Evolutionary conservation across 2,888 invertebrate genomes (phyloP).

Genomic region (Epirrhoe alternata): DNA sequence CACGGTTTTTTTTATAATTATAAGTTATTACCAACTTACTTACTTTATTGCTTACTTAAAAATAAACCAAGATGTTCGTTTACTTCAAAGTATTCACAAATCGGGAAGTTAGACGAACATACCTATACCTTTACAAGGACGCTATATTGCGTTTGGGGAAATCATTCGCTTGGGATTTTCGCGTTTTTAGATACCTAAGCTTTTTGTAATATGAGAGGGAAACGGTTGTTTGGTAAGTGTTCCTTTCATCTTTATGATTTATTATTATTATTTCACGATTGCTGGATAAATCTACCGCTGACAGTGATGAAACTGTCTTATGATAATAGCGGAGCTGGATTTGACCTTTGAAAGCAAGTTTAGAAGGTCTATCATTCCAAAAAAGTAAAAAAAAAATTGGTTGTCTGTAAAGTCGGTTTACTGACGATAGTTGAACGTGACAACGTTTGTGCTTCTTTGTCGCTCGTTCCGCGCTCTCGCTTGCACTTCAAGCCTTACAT

Average conservation of each 20-base stretch:
- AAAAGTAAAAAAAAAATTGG: no score
- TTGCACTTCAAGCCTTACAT: no score
- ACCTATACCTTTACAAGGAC: conserved; percentile 38
- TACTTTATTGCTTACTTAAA: no score
- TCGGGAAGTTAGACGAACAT: background rate
- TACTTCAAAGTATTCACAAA: background rate
- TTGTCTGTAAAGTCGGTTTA: no score
- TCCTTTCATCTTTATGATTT: conserved; percentile 52
- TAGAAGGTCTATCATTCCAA: background rate
- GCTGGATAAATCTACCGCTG: conserved; percentile 34
- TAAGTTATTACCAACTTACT: no score
- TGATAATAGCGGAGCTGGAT: conserved; percentile 7
- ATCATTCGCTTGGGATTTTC: conserved; percentile 47
- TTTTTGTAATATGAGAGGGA: conserved; percentile 50
- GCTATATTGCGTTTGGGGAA: conserved; percentile 47
- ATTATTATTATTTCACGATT: conserved; percentile 44
- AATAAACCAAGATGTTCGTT: background rate
- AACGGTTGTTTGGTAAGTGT: conserved; percentile 50
- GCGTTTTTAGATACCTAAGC: conserved; percentile 52
- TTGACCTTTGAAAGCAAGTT: background rate
- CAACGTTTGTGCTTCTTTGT: no score
- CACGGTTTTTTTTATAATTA: no score
- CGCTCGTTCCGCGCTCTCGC: no score
- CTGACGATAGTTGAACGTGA: no score
- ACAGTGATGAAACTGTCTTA: conserved; percentile 37